Evolutionary conservation across 2,797 vertebrate species (phyloP).

Genomic region (Spondyliosoma cantharus): DNA sequence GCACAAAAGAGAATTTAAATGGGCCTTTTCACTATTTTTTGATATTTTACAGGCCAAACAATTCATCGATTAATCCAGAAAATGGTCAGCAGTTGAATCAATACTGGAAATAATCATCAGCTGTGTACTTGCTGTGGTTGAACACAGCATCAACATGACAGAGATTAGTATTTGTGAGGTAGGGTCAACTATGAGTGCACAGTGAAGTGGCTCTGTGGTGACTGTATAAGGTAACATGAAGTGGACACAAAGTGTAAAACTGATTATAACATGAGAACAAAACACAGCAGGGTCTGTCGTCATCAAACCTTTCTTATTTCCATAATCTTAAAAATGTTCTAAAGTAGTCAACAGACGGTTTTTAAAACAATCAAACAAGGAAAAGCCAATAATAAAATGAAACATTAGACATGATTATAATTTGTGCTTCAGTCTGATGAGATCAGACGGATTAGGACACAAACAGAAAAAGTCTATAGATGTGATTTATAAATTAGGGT

Average conservation of each 20-base stretch:
- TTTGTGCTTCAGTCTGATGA: conserved; percentile 22
- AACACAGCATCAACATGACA: conserved; percentile 14
- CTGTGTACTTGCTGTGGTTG: conserved; percentile 9
- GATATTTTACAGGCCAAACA: conserved; percentile 2
- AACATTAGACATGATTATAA: neutral
- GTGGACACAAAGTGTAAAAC: neutral
- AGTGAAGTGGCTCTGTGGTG: conserved; percentile 7
- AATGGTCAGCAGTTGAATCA: neutral
- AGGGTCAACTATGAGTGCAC: conserved; percentile 44
- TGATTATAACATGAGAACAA: neutral
- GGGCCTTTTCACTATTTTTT: neutral
- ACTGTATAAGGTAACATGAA: conserved; percentile 5
- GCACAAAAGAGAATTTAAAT: neutral
- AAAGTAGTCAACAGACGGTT: neutral
- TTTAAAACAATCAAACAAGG: conserved; percentile 1
- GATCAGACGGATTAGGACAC: neutral
- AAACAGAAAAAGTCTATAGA: neutral
- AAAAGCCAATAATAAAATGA: conserved; percentile 5
- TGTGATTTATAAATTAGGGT: neutral
- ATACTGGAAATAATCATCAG: neutral
- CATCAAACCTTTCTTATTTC: conserved; percentile 6
- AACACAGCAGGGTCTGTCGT: neutral
- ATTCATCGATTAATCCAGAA: neutral
- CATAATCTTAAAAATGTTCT: conserved; percentile 19
- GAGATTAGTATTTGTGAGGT: conserved; percentile 59